Conservation (phyloP, 1,140 invertebrate species). For the Batillaria attramentaria region DNA sequence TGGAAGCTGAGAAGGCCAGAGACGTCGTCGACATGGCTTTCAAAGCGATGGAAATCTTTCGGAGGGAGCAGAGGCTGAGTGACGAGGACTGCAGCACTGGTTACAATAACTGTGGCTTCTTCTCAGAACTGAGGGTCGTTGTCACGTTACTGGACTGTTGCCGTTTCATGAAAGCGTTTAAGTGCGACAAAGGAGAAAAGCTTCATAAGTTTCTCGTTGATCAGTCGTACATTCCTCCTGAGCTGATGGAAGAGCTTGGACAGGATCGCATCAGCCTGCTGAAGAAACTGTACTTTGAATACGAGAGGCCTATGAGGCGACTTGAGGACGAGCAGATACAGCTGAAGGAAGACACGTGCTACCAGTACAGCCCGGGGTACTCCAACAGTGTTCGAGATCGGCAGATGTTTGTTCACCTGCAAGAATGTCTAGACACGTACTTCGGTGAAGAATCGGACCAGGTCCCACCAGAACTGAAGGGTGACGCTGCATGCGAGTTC, state of each 20-base stretch:
- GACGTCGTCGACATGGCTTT: slow-evolving; percentile 32
- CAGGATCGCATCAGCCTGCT: slow-evolving; percentile 23
- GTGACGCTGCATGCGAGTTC: slow-evolving; percentile 33
- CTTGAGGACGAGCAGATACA: slow-evolving; percentile 46
- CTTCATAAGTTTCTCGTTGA: slow-evolving; percentile 42
- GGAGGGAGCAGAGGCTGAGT: slow-evolving; percentile 46
- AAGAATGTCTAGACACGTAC: slow-evolving; percentile 39
- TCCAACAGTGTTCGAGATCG: slow-evolving; percentile 21
- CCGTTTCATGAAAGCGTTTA: slow-evolving; percentile 26
- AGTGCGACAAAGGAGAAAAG: slow-evolving; percentile 21
- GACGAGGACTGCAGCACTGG: slow-evolving; percentile 33
- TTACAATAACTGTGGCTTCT: slow-evolving; percentile 47
- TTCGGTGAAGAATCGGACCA: slow-evolving; percentile 39
- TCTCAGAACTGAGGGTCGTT: slow-evolving; percentile 43
- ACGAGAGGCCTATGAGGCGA: slow-evolving; percentile 35
- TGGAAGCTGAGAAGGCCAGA: slow-evolving; percentile 27
- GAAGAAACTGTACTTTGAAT: slow-evolving; percentile 30
- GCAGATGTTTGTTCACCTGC: slow-evolving; percentile 36
- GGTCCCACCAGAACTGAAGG: slow-evolving; percentile 22
- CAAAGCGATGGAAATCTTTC: slow-evolving; percentile 43
- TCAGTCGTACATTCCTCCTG: slow-evolving; percentile 20
- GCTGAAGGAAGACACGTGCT: slow-evolving; percentile 33
- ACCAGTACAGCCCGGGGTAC: slow-evolving; percentile 16
- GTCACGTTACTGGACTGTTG: slow-evolving; percentile 27
- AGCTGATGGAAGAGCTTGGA: slow-evolving; percentile 9